Evolutionary conservation across 2,113 vertebrate species (phyloP), one percentile per base, ranked within the genome.

Genomic region (Marmota flaviventris): DNA sequence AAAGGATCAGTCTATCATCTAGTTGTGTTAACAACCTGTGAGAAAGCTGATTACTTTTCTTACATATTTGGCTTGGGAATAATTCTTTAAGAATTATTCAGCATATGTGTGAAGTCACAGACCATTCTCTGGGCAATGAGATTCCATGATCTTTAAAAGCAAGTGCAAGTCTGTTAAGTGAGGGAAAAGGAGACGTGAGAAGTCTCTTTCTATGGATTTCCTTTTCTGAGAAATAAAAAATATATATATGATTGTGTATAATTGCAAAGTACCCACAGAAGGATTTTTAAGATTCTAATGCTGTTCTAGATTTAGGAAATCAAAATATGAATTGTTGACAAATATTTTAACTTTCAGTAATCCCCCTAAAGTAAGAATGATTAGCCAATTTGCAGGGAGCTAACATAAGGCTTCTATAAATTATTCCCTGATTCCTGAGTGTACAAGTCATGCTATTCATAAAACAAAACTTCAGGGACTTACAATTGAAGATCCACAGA

Each of bases 281-380:
- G 7, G 20, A 58, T 91, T 51, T 95, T 0, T 16, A 67, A 70
- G 17, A 73, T 10, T 94, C 51, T 95, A 2, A 29, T 92, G 73
- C 63, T 78, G 2, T 93, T 76, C 81, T 76, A 48, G 70, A 87
- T 17, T 79, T 93, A 86, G 27, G 11, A 90, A 93, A 78, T 63
- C 14, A 48, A 92, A 93, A 29, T 75, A 84, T 78, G n/a, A 61
- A 76, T 75, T 79, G 2, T 24, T 95, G 76, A 96, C 73, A 73
- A 75, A 51, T 91, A 91, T 27, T 86, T 89, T 89, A 65, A 72
- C 17, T 94, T 96, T 92, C 48, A 32, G n/a, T 85, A 93, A 8
- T 92, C 67, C 58, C 29, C 32, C 70, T 4, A 96, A 95, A 6
- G 8, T 93, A 58, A 78, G 72, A 72, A n/a, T 61, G 29, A 61